Base-by-base conservation (phyloP, 2,797 vertebrate species). In the Malurus leucopterus region DNA sequence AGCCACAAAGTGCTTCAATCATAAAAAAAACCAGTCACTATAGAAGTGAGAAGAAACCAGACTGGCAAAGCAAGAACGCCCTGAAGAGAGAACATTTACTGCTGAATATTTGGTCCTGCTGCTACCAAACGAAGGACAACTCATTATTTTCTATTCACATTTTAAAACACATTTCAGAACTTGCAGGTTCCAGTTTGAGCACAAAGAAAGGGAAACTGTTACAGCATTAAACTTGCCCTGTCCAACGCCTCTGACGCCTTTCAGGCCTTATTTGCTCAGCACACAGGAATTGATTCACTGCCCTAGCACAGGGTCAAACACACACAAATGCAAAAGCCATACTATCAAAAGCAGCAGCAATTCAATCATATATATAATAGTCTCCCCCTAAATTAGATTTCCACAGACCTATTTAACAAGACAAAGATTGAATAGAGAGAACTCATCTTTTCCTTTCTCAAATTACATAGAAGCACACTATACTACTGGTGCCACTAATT, bases 331-430 rank as follows among this genome's bases (percentile, higher is more conserved):
- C 76, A 89, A 59, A 72, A 92, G 79, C 79, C 87, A 93, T 12
- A 75, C 49, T 43, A 88, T 64, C 80, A 84, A 88, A 89, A 90
- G 85, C 85, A 87, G 44, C 36, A 65, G 71, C 81, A 85, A 85
- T 73, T 92, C 84, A 77, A 84, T 90, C 71, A 61, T 18, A 91
- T 58, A 90, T 50, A 91, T 63, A 88, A 93, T 54, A 77, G 41
- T 69, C 46, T 94, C 47, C 73, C 74, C 38, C 23, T 8, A 95
- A 94, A 95, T 94, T 94, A 84, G 81, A 84, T 94, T 93, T 93
- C 85, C 88, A 92, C 88, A 91, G 88, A 86, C 68, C 83, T 86
- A 83, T 93, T 95, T 90, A 96, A 93, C 57, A 89, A 95, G 86
- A 93, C 93, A 94, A 86, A 91, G 86, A 91, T 22, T 91, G 85